These are phyloP conservation scores for Collichthys lucidus DNA, from an alignment of 2,113 vertebrate species.

Conservation along the genomic window DNA sequence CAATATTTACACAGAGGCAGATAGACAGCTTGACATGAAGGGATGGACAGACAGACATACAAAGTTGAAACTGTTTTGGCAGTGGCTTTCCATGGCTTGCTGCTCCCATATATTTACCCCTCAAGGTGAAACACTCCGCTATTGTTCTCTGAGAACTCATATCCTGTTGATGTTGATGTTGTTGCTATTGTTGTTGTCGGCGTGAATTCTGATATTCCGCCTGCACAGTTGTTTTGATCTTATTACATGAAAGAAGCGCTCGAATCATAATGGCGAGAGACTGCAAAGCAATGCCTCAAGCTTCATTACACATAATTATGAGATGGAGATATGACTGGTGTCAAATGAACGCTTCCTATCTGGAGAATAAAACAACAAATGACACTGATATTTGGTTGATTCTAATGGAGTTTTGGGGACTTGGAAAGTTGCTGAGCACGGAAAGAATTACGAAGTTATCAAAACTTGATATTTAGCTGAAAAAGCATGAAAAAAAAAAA, in stretches of 20 bases:
- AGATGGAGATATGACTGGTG: constrained; percentile 54
- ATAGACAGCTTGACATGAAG: neutral
- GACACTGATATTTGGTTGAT: constrained; percentile 20
- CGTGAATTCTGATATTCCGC: constrained; percentile 51
- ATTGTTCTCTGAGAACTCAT: constrained; percentile 60
- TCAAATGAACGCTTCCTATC: constrained; percentile 45
- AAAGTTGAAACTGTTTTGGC: constrained; percentile 23
- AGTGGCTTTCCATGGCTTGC: constrained; percentile 11
- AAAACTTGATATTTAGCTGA: constrained; percentile 9
- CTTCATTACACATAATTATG: constrained; percentile 68
- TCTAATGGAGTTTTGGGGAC: constrained; percentile 7
- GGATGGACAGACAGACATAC: neutral
- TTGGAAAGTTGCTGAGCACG: neutral
- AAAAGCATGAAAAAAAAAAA: constrained; percentile 7
- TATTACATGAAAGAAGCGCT: constrained; percentile 68
- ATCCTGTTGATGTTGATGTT: constrained; percentile 62
- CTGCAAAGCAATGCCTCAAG: constrained; percentile 53
- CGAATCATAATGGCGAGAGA: constrained; percentile 52
- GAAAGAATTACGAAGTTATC: constrained; percentile 3
- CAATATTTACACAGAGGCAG: constrained; percentile 51
- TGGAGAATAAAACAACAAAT: constrained; percentile 12
- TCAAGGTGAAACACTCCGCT: constrained; percentile 60
- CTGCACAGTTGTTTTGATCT: constrained; percentile 69
- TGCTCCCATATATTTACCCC: constrained; percentile 61
- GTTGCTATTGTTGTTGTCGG: constrained; percentile 63